Evolutionary conservation across 2,113 vertebrate species (phyloP).

Genomic region (Urocynchramus pylzowi): DNA sequence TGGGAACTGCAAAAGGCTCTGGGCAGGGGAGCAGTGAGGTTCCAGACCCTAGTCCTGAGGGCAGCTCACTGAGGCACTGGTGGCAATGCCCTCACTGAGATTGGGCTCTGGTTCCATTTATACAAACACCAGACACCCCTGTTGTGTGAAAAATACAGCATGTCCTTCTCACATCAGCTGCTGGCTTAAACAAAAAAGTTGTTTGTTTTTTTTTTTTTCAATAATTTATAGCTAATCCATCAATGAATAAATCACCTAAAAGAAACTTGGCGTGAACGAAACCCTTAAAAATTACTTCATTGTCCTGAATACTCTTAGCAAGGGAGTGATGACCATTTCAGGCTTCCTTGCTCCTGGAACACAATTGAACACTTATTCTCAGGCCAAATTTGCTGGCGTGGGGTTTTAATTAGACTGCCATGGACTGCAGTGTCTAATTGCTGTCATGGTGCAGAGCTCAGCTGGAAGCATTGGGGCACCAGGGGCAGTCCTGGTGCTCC

Average conservation of each 20-base stretch:
- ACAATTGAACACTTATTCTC: neutral
- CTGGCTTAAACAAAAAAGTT: neutral
- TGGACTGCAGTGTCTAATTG: neutral
- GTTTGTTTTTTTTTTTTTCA: neutral
- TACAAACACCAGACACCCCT: neutral
- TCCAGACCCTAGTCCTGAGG: neutral
- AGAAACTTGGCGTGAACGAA: neutral
- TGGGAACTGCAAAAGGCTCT: neutral
- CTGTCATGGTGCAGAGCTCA: neutral
- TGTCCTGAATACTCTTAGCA: neutral
- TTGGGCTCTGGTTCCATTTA: neutral
- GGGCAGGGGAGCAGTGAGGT: neutral
- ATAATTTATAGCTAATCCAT: neutral
- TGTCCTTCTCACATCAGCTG: neutral
- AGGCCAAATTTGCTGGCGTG: neutral
- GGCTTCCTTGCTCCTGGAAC: neutral
- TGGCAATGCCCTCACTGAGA: neutral
- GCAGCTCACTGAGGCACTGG: neutral
- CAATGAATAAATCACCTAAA: neutral
- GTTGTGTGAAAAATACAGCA: neutral
- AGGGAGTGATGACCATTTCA: neutral
- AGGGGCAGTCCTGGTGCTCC: neutral
- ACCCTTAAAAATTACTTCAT: neutral
- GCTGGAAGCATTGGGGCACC: neutral
- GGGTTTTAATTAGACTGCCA: neutral